These are phyloP conservation scores for Dexiosoma caninum DNA, from an alignment of 2,888 invertebrate genomes.

Conservation along the genomic window DNA sequence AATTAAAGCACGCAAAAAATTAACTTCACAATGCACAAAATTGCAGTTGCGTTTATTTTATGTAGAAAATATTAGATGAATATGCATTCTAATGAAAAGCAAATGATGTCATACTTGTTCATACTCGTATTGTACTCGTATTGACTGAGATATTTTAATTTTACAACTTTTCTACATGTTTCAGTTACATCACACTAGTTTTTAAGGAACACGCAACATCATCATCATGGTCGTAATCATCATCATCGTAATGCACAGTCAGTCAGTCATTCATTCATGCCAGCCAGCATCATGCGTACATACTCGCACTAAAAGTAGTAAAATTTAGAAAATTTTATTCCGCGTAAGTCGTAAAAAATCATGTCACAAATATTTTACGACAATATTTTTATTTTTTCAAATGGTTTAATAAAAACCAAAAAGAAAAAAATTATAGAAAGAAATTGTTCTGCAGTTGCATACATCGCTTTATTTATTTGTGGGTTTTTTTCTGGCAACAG, in stretches of 20 bases:
- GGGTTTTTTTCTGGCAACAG: neutral
- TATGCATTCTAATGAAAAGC: slow-evolving; percentile 29
- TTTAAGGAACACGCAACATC: slow-evolving; percentile 15
- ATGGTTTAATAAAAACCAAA: neutral
- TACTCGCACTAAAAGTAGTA: slow-evolving; percentile 53
- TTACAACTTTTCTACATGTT: slow-evolving; percentile 15
- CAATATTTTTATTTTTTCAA: slow-evolving; percentile 46
- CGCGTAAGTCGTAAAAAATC: slow-evolving; percentile 61
- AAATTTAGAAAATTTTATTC: slow-evolving; percentile 62
- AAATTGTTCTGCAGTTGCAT: slow-evolving; percentile 35
- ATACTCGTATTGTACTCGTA: neutral
- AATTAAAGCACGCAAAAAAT: slow-evolving; percentile 6
- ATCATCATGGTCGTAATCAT: slow-evolving; percentile 4
- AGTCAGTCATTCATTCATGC: neutral
- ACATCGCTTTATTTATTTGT: slow-evolving; percentile 23
- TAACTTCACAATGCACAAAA: neutral
- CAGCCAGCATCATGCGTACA: slow-evolving; percentile 36
- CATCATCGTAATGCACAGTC: too few relatives aligned
- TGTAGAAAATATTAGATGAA: slow-evolving; percentile 25
- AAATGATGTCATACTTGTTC: slow-evolving; percentile 44
- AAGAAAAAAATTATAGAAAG: neutral
- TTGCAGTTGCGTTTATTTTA: slow-evolving; percentile 13
- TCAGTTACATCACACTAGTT: neutral
- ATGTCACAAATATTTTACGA: slow-evolving; percentile 60
- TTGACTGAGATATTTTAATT: slow-evolving; percentile 25